These are phyloP conservation scores for Magallana nippona DNA, from an alignment of 2,888 invertebrate species.

Conservation along the genomic window DNA sequence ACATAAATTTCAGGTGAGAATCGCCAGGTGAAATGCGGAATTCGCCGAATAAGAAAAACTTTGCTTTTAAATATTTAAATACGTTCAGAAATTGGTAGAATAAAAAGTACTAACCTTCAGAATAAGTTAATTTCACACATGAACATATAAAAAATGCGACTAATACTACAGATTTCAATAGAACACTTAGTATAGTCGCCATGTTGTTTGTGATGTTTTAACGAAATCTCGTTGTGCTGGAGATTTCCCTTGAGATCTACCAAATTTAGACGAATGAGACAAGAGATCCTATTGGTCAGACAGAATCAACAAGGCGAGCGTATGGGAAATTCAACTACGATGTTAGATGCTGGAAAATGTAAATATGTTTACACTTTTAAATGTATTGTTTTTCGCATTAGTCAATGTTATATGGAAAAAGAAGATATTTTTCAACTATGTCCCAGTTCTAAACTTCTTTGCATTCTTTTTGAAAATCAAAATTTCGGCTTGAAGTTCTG, in stretches of 20 bases:
- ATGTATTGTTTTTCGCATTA: too few relatives aligned
- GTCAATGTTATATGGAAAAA: too few relatives aligned
- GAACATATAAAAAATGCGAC: slow-evolving; percentile 47
- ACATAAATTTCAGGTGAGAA: slow-evolving; percentile 31
- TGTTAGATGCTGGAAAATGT: not conserved
- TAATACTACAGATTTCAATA: slow-evolving; percentile 39
- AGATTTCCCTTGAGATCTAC: slow-evolving; percentile 46
- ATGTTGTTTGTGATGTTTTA: slow-evolving; percentile 48
- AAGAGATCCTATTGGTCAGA: slow-evolving; percentile 39
- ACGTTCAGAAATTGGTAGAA: not conserved
- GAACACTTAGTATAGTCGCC: slow-evolving; percentile 44
- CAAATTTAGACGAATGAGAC: slow-evolving; percentile 45
- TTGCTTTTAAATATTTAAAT: not conserved
- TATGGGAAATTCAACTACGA: slow-evolving; percentile 45
- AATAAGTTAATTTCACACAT: slow-evolving; percentile 47
- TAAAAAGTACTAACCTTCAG: slow-evolving; percentile 45
- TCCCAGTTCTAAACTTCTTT: too few relatives aligned
- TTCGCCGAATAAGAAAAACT: slow-evolving; percentile 1
- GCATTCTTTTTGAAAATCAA: too few relatives aligned
- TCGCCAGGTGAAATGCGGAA: slow-evolving; percentile 4
- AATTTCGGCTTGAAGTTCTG: too few relatives aligned
- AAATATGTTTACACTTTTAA: not conserved
- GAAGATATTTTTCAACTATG: too few relatives aligned
- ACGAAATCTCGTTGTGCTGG: slow-evolving; percentile 42
- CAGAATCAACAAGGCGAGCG: slow-evolving; percentile 36